A percentile compares a stretch with the other conserved stretches of the same genome.
Conservation (phyloP, 2,797 vertebrate genomes). For the Silurus lanzhouensis region DNA sequence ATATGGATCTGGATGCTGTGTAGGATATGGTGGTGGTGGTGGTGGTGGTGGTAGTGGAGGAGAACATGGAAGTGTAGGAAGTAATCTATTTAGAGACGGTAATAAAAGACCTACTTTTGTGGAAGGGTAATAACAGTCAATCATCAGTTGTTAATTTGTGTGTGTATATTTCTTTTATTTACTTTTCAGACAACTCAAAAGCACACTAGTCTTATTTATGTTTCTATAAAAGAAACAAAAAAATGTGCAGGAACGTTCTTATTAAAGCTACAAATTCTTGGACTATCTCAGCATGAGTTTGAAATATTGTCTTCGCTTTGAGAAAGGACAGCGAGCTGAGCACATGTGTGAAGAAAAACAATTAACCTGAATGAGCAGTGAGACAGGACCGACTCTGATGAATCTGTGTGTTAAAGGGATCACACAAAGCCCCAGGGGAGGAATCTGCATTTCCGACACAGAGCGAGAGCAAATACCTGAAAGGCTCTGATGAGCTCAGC, state of each 20-base stretch:
- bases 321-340: slow-evolving; percentile 2
- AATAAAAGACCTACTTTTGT: background rate
- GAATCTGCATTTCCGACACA: slow-evolving; percentile 20
- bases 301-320: slow-evolving; percentile 50
- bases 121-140: background rate
- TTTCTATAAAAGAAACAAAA: no score
- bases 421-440: slow-evolving; percentile 33
- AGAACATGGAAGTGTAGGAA: no score
- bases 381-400: slow-evolving; percentile 59
- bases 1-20: no score
- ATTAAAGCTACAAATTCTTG: background rate
- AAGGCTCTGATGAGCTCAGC: slow-evolving; percentile 35
- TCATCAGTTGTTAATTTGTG: background rate
- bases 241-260: background rate
- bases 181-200: no score
- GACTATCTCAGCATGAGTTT: slow-evolving; percentile 14
- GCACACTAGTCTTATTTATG: no score
- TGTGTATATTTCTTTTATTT: background rate
- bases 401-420: slow-evolving; percentile 59
- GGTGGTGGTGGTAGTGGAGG: no score
- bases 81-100: no score
- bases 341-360: slow-evolving; percentile 54
- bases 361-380: slow-evolving; percentile 58
- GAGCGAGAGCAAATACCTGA: background rate
- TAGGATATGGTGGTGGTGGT: no score